phyloP scores from a whole-genome alignment of 2,888 invertebrate genomes.

The Melipona beecheii region DNA sequence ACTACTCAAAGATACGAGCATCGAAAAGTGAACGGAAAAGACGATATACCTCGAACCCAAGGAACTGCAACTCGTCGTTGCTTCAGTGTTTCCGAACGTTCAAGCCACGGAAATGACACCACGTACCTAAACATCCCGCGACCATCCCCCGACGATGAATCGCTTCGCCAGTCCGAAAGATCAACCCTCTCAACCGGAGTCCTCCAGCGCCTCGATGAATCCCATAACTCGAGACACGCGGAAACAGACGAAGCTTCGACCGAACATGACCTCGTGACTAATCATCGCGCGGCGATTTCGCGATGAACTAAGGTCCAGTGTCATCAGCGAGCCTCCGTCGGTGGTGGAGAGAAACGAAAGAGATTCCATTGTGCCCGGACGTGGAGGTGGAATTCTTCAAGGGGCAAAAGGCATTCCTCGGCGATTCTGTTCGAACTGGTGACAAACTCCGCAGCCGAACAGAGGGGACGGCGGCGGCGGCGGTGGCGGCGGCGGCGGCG shows the following conservation, averaged over 20 bases:
- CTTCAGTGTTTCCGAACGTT: background rate
- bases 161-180: background rate
- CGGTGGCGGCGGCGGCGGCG: too few species aligned
- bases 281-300: background rate
- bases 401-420: conserved; percentile 17
- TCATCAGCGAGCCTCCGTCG: too few species aligned
- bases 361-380: background rate
- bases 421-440: conserved; percentile 23
- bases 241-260: background rate
- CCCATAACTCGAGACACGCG: background rate
- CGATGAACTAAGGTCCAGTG: too few species aligned
- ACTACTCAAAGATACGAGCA: too few species aligned
- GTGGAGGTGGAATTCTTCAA: background rate
- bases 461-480: background rate
- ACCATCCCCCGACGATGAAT: background rate
- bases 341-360: background rate
- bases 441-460: background rate
- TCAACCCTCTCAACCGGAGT: too few species aligned
- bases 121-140: background rate
- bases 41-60: too few species aligned
- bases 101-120: background rate
- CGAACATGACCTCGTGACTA: background rate
- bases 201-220: background rate
- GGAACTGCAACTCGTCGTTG: too few species aligned
- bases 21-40: too few species aligned